Evolutionary conservation across 2,888 invertebrate species (phyloP), one percentile per base, ranked within the genome.

Genomic region (Melipona beecheii): DNA sequence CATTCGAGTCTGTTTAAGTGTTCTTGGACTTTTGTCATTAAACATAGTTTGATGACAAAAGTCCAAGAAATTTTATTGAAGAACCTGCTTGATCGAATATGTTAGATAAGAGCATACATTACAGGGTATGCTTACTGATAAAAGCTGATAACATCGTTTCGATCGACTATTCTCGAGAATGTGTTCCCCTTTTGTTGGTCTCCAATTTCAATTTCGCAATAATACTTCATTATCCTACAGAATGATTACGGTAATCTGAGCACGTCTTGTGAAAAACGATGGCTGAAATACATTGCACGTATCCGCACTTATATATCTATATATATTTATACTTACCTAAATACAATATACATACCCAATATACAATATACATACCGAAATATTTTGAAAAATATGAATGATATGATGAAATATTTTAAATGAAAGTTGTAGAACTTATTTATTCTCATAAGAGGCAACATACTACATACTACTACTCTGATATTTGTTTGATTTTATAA

Each of bases 211-310:
- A 85, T 86, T 81, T 60, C 75, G 69, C 78, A 81, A 86, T 84
- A 84, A 86, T 87, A 86, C 58, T 85, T 87, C 81, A 79, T 88
- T 87, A 89, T 77, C 66, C 71, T 52, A 15, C 65, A 74, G 77
- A 88, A 89, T 75, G 82, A 83, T 88, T 77, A 75, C 70, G 78
- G 85, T 89, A 87, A 88, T 85, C 75, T 64, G 89, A 89, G 77
- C 78, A 64, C 49, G 21, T 73, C 24, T 64, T 70, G 43, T 69
- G 76, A 72, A 68, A 62, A 79, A 81, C 62, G 54, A 36, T 65
- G 50, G 54, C 36, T 50, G 60, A 62, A 75, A 60, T 52, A 76
- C 15, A 21, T 36, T 15, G 17, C n/a, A 0, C 21, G 21, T 69
- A 52, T 9, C 5, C 27, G 4, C 27, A 15, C 2, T 24, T 62